Evolutionary conservation across 2,113 vertebrate genomes (phyloP).

Genomic region (Cryptotis parvus): DNA sequence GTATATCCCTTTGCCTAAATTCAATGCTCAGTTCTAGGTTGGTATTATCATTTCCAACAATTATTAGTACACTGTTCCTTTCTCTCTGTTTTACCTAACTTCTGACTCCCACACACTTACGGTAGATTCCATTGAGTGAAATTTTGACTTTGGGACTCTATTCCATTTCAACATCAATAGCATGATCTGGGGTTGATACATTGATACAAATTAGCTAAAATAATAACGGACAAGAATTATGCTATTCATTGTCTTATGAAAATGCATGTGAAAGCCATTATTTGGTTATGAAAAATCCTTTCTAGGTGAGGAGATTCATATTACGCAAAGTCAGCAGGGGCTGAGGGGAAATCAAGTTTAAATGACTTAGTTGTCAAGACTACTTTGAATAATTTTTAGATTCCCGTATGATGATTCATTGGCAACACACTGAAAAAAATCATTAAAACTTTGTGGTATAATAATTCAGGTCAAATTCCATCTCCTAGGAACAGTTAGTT

Average conservation of each 20-base stretch:
- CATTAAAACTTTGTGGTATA: constrained; percentile 12
- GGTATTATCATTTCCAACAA: no score
- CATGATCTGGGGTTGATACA: background rate
- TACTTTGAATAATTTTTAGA: constrained; percentile 57
- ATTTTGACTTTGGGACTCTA: background rate
- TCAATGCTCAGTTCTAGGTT: no score
- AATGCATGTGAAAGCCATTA: no score
- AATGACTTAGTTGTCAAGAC: background rate
- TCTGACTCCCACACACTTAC: no score
- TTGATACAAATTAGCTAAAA: constrained; percentile 29
- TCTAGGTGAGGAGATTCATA: background rate
- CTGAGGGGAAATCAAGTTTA: background rate
- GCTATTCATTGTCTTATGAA: constrained; percentile 22
- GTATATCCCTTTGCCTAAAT: no score
- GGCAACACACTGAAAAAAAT: constrained; percentile 30
- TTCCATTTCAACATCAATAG: background rate
- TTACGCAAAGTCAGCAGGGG: background rate
- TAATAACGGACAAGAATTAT: constrained; percentile 40
- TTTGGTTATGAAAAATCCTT: no score
- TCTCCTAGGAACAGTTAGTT: background rate
- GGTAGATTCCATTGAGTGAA: no score
- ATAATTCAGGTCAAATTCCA: constrained; percentile 42
- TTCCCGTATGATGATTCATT: background rate
- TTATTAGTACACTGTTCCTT: no score
- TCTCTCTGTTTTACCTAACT: no score